Conservation (phyloP, 2,888 invertebrate species). For the Monopis laevigella region DNA sequence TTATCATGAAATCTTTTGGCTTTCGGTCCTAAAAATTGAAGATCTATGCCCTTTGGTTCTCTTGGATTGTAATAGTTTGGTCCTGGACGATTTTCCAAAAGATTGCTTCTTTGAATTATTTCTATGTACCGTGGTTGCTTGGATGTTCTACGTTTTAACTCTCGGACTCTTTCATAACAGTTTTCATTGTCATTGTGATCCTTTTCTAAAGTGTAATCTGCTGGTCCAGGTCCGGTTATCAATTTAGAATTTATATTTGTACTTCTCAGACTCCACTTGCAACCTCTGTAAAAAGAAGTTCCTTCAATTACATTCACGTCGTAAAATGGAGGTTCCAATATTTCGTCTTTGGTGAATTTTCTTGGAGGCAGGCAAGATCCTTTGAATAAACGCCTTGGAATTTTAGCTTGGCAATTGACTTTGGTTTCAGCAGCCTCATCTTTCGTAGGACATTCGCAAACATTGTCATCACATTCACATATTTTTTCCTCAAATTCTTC, state of each 20-base stretch:
- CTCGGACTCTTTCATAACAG: conserved; percentile 39
- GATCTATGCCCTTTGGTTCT: conserved; percentile 27
- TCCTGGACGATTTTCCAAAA: conserved; percentile 37
- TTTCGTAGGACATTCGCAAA: conserved; percentile 35
- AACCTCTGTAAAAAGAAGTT: conserved; percentile 43
- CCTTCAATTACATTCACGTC: conserved; percentile 32
- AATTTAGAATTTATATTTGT: conserved; percentile 23
- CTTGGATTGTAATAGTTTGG: conserved; percentile 38
- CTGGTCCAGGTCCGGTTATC: conserved; percentile 37
- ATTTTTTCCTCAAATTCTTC: conserved; percentile 38
- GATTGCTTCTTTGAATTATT: conserved; percentile 34
- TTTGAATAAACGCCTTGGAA: conserved; percentile 32
- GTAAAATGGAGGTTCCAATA: conserved; percentile 40
- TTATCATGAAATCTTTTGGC: conserved; percentile 31
- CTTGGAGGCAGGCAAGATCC: conserved; percentile 21
- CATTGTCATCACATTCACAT: conserved; percentile 35
- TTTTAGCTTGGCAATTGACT: conserved; percentile 33
- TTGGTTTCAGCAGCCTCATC: conserved; percentile 22
- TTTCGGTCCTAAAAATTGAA: conserved; percentile 33
- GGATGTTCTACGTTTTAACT: conserved; percentile 33
- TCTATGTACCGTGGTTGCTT: conserved; percentile 46
- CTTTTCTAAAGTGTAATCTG: conserved; percentile 32
- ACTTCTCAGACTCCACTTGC: conserved; percentile 50
- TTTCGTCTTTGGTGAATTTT: neutral
- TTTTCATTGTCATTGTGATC: conserved; percentile 24